Evolutionary conservation across 1,140 invertebrate genomes (phyloP).

Genomic region (Drosophila nasuta): DNA sequence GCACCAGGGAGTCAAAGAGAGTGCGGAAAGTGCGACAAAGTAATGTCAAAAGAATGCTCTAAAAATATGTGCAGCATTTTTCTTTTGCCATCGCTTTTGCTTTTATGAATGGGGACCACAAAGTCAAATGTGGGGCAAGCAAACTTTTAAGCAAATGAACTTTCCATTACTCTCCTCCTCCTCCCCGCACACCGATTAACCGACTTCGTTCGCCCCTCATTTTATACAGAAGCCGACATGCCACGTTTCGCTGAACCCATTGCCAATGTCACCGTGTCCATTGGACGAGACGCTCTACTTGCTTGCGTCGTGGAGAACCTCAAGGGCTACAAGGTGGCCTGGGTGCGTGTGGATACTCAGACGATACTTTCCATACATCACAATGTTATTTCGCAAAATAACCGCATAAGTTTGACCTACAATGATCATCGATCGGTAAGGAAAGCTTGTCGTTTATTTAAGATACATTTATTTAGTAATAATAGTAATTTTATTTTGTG

Average conservation of each 20-base stretch:
- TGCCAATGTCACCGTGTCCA: slow-evolving; percentile 96
- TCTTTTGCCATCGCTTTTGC: slow-evolving; percentile 16
- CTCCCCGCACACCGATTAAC: neutral
- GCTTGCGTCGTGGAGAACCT: slow-evolving; percentile 98
- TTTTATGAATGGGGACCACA: slow-evolving; percentile 26
- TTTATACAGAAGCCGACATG: slow-evolving; percentile 86
- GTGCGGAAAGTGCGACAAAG: slow-evolving; percentile 27
- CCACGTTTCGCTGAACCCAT: slow-evolving; percentile 95
- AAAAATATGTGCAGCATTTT: slow-evolving; percentile 31
- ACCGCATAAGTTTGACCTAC: slow-evolving; percentile 93
- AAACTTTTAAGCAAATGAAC: slow-evolving; percentile 48
- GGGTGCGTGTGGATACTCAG: slow-evolving; percentile 96
- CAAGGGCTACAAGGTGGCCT: slow-evolving; percentile 95
- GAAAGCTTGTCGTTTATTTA: neutral
- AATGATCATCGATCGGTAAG: slow-evolving; percentile 92
- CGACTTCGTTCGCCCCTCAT: neutral
- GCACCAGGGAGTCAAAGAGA: slow-evolving; percentile 23
- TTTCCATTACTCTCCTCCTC: neutral
- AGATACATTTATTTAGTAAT: neutral
- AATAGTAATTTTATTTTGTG: too few relatives aligned
- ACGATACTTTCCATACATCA: slow-evolving; percentile 96
- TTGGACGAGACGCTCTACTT: slow-evolving; percentile 94
- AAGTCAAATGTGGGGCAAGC: slow-evolving; percentile 40
- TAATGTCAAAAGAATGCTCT: slow-evolving; percentile 20
- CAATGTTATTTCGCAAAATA: slow-evolving; percentile 95